Evolutionary conservation across 1,140 invertebrate species (phyloP), one percentile per base, ranked within the genome.

Genomic region (Habropoda laboriosa): DNA sequence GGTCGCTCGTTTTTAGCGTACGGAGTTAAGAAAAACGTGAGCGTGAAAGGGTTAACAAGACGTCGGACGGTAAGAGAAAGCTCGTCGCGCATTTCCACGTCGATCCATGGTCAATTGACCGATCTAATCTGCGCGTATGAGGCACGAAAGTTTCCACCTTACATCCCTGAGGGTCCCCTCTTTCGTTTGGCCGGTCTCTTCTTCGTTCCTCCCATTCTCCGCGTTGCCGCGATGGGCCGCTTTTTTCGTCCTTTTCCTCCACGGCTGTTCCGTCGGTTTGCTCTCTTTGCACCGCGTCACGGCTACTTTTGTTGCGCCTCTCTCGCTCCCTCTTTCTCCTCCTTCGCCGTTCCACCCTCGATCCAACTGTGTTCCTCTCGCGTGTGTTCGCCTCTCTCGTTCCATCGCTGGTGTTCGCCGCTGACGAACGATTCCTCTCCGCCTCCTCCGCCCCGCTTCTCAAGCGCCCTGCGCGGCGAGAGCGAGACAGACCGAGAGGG

Each of bases 301-400:
- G 89, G 86, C 85, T 89, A 87, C 83, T 89, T 86, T 83, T 84
- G 87, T 88, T 89, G 89, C 85, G 89, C 82, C 61, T 87, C 83
- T 64, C 79, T 86, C 77, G 77, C 80, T 75, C 68, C 72, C 75
- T 67, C 78, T 45, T 55, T 55, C 61, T 67, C 68, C 75, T 67
- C 78, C 49, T 55, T 55, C 61, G 63, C 68, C 55, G 60, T 80
- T 74, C 53, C 67, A 71, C 70, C 74, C 68, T 53, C 66, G 47
- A 58, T 77, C 70, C 64, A 16, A 24, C 61, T 35, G 40, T 57
- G n/a, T n/a, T n/a, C n/a, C n/a, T n/a, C n/a, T 21, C 32, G 63
- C 71, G 80, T 32, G 2, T 40, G 57, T 58, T 61, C 66, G 55
- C 7, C 47, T 24, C 83, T 70, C 55, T 49, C 55, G 38, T 80